Conservation (phyloP, 2,797 vertebrate genomes). For the Acanthiza pusilla region DNA sequence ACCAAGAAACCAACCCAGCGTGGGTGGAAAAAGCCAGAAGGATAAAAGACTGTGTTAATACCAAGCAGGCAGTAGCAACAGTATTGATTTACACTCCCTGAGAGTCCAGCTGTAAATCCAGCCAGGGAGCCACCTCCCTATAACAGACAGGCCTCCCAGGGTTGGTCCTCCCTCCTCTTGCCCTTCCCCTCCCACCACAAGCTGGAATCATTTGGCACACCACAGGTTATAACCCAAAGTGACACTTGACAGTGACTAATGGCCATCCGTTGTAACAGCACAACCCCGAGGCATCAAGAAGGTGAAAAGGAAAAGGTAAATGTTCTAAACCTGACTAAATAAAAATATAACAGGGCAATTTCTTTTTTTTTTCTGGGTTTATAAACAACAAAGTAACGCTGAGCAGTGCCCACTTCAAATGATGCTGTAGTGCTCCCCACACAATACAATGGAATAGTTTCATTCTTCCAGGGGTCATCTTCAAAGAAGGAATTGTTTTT, state of each 20-base stretch:
- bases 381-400: background rate
- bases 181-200: background rate
- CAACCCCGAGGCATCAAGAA: background rate
- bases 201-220: background rate
- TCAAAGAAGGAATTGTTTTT: slow-evolving; percentile 24
- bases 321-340: background rate
- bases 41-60: background rate
- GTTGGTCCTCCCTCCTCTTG: background rate
- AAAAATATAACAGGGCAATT: background rate
- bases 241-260: background rate
- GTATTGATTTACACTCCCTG: background rate
- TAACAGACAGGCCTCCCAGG: rapidly evolving
- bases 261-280: background rate
- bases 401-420: slow-evolving; percentile 19
- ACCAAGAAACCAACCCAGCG: background rate
- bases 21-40: background rate
- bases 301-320: background rate
- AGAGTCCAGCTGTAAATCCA: background rate
- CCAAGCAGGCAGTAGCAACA: background rate
- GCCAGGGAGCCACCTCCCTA: background rate
- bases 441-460: background rate
- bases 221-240: background rate
- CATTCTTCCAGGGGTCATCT: background rate
- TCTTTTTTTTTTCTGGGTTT: background rate
- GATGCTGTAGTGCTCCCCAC: background rate